Base-by-base conservation (phyloP, 2,888 invertebrate genomes). In the Myopa testacea region DNA sequence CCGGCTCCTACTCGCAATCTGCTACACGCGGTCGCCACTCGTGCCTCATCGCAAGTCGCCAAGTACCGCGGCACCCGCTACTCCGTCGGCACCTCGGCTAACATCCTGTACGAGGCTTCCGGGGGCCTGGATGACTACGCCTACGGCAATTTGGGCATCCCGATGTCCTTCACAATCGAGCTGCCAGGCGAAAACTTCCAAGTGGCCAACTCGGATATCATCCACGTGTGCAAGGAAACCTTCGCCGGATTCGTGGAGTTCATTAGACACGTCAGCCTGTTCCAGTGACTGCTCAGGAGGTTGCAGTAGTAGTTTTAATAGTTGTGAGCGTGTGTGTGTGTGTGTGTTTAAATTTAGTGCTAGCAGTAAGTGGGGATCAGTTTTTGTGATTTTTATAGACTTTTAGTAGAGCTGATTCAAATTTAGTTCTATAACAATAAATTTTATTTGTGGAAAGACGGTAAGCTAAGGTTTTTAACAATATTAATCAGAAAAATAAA, bases 101-200 rank as follows among this genome's bases (percentile, higher is more conserved):
- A 90, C 16, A 85, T 93, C 7, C 89, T 90, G 81, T 93, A 93
- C 81, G 88, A 90, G 19, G 92, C 92, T 52, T 87, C 88, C 65
- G 94, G 94, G 58, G 92, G 92, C 58, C 90, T 93, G 81, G 93
- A 93, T 84, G 94, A 94, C 84, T 94, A 92, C 87, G 92, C 92
- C 40, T 92, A 93, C 86, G 91, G 88, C n/a, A 90, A 90, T 40
- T 82, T 89, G 81, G 91, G 89, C 55, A 90, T 93, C 65, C 91
- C 92, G 7, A 86, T 94, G 45, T 86, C 92, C 0, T 94, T 92
- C 83, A 94, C 94, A 7, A 87, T 92, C 71, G 94, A 94, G 86
- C 86, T 94, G 79, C 93, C 94, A 14, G 92, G 92, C 77, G 91
- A 92, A 16, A 88, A 90, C 74, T 89, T 89, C 83, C 87, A 88